Evolutionary conservation across 1,140 invertebrate species (phyloP).

Genomic region (Capitella teleta): DNA sequence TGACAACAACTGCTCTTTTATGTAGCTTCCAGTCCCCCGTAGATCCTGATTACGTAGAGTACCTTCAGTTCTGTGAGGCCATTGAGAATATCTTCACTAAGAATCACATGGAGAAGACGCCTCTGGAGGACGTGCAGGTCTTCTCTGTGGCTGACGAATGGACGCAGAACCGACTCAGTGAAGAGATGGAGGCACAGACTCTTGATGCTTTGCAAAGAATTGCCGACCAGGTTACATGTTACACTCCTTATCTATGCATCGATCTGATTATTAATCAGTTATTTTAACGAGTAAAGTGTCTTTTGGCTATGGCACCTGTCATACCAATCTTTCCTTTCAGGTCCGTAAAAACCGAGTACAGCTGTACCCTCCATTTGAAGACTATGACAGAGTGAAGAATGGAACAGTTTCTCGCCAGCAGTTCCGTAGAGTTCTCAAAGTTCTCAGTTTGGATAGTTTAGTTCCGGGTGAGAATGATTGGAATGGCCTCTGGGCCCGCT

Average conservation of each 20-base stretch:
- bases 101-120: constrained; percentile 37
- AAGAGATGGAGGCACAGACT: constrained; percentile 19
- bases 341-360: constrained; percentile 23
- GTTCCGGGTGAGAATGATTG: constrained; percentile 29
- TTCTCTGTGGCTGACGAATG: constrained; percentile 31
- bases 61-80: constrained; percentile 35
- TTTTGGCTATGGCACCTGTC: too few species aligned
- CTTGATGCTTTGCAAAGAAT: constrained; percentile 25
- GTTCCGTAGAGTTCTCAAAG: constrained; percentile 37
- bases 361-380: constrained; percentile 41
- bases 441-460: constrained; percentile 31
- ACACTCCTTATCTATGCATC: not conserved
- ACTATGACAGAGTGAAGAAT: constrained; percentile 39
- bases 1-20: not conserved
- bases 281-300: too few species aligned
- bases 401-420: constrained; percentile 36
- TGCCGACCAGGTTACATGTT: constrained; percentile 32
- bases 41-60: constrained; percentile 31
- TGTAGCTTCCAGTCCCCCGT: not conserved
- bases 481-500: constrained; percentile 29
- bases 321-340: too few species aligned
- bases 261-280: too few species aligned
- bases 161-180: constrained; percentile 23
- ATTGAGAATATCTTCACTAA: constrained; percentile 40
- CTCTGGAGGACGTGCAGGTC: constrained; percentile 26